Conservation (phyloP, 2,113 vertebrate species). For the Clarias magur region DNA sequence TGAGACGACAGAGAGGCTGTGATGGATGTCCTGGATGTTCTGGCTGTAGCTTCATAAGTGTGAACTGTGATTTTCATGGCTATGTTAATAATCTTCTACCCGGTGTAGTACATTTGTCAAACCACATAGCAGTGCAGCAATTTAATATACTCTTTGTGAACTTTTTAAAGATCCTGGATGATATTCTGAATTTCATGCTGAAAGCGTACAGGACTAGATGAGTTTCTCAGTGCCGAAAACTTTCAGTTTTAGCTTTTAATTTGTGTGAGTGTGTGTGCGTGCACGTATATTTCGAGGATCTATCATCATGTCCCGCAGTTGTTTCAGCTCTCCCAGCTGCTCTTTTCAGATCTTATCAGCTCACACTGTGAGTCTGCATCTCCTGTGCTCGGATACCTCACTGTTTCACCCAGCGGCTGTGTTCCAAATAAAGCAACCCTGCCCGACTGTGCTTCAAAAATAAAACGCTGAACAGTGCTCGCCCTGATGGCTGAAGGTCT, state of each 20-base stretch:
- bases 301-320: conserved; percentile 27
- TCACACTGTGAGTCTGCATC: conserved; percentile 33
- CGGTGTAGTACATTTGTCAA: neutral
- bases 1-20: neutral
- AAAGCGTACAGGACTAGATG: neutral
- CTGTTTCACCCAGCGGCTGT: conserved; percentile 57
- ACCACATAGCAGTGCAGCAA: neutral
- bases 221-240: neutral
- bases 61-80: neutral
- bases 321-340: conserved; percentile 34
- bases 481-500: neutral
- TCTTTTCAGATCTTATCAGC: conserved; percentile 50
- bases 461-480: neutral
- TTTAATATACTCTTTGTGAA: neutral
- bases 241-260: neutral
- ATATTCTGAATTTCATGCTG: neutral
- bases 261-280: neutral
- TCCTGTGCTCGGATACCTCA: conserved; percentile 24
- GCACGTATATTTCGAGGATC: neutral
- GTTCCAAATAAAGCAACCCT: conserved; percentile 52
- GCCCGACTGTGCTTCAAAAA: neutral
- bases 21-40: neutral
- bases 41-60: neutral
- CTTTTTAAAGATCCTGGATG: neutral
- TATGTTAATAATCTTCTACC: neutral